Base-by-base conservation (phyloP, 2,113 vertebrate genomes). In the Carassius gibelio region DNA sequence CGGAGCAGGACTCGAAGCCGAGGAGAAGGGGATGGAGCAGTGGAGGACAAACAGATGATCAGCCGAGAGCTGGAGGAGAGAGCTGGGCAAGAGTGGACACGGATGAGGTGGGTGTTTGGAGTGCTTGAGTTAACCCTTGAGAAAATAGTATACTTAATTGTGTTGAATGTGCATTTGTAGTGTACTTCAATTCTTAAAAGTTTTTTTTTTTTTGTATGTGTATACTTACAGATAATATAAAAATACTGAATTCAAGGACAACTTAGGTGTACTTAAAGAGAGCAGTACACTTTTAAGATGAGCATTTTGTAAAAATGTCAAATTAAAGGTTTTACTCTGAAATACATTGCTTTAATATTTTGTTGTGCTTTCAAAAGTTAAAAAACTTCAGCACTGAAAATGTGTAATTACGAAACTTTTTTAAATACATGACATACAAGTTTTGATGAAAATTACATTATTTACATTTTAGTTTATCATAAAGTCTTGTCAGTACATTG, bases 91-190 rank as follows among this genome's bases (percentile, higher is more conserved):
- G 11, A 9, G 55, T 10, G 83, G 75, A 82, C 81, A 78, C 71
- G 82, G 75, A 88, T 89, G 91, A 81, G 17, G 87, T 86, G 55
- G 61, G 87, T 88, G 77, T 50, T 3, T 17, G 76, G 36, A 84
- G 26, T 2, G 34, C 26, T 38, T 21, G 34, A 23, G 23, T 48
- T 69, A 77, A 68, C 34, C 66, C 15, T 69, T 69, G 34, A 10
- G 3, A 71, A 71, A 71, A 17, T 19, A 71, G 34, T 38, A 8
- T 38, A 9, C 34, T 71, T 1, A 21, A 19, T 17, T 36, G 0
- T 19, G 17, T 21, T 38, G 34, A 71, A 71, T 69, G 68, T 21
- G 34, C 15, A 8, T 6, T 9, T 36, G 30, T 19, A 10, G 66
- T 17, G 30, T 21, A 6, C 52, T 57, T 57, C 14, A 52, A 52